Evolutionary conservation across 2,888 invertebrate genomes (phyloP).

Genomic region (Eubasilissa splendida): DNA sequence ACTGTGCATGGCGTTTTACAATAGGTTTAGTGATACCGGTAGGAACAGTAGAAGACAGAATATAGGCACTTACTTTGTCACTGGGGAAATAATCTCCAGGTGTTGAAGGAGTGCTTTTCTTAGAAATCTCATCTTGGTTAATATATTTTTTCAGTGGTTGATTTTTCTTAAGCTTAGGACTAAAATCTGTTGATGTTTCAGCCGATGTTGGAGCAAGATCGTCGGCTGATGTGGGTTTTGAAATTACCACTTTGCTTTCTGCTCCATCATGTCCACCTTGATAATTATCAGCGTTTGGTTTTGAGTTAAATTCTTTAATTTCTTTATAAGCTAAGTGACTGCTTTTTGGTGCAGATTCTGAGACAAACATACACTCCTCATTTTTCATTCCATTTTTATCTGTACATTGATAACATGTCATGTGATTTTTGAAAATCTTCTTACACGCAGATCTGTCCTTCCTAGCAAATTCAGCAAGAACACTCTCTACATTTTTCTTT

Average conservation of each 20-base stretch:
- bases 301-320: slow-evolving; percentile 75
- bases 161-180: slow-evolving; percentile 43
- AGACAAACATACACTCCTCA: slow-evolving; percentile 86
- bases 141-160: slow-evolving; percentile 54
- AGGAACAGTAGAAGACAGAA: slow-evolving; percentile 43
- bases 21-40: slow-evolving; percentile 2
- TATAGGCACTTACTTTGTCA: slow-evolving; percentile 30
- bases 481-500: slow-evolving; percentile 80
- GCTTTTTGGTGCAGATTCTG: slow-evolving; percentile 77
- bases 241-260: slow-evolving; percentile 68
- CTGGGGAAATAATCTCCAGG: slow-evolving; percentile 16
- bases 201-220: slow-evolving; percentile 41
- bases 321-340: slow-evolving; percentile 80
- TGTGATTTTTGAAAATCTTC: slow-evolving; percentile 80
- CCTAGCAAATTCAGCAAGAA: slow-evolving; percentile 81
- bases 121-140: slow-evolving; percentile 44
- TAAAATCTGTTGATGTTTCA: slow-evolving; percentile 27
- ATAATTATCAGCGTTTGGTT: slow-evolving; percentile 63
- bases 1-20: slow-evolving; percentile 35
- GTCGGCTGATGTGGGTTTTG: slow-evolving; percentile 62
- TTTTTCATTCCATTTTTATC: slow-evolving; percentile 80
- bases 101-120: slow-evolving; percentile 34
- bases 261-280: slow-evolving; percentile 64
- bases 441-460: slow-evolving; percentile 83
- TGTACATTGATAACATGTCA: slow-evolving; percentile 84